A percentile compares a stretch with the other conserved stretches of the same genome.
These are phyloP conservation scores for Pelodiscus sinensis DNA, from an alignment of 2,113 vertebrate species.

Conservation along the genomic window DNA sequence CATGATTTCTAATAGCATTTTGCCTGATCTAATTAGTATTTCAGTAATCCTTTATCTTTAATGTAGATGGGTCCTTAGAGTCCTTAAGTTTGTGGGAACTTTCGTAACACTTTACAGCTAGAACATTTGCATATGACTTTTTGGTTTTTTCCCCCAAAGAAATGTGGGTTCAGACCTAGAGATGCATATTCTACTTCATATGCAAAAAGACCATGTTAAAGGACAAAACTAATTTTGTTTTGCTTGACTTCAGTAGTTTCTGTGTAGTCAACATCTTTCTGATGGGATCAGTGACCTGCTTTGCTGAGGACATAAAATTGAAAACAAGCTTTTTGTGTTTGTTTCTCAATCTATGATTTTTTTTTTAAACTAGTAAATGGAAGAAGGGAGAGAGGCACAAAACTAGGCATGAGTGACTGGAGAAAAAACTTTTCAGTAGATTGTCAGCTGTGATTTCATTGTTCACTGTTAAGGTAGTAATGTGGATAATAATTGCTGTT, in stretches of 20 bases:
- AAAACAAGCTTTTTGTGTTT: neutral
- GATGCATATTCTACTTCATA: slow-evolving; percentile 62
- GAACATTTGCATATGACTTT: slow-evolving; percentile 62
- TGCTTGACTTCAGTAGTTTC: slow-evolving; percentile 30
- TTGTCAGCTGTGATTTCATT: neutral
- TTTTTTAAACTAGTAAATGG: neutral
- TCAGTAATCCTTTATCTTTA: slow-evolving; percentile 41
- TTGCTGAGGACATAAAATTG: slow-evolving; percentile 24
- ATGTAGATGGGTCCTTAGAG: slow-evolving; percentile 55
- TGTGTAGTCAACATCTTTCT: slow-evolving; percentile 19
- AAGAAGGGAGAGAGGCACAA: neutral
- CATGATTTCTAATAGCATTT: neutral
- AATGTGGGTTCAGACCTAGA: slow-evolving; percentile 54
- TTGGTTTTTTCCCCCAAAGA: slow-evolving; percentile 7
- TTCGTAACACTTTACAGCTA: slow-evolving; percentile 54
- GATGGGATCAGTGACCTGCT: neutral
- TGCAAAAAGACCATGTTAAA: slow-evolving; percentile 29
- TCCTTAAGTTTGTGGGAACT: slow-evolving; percentile 54
- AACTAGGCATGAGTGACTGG: neutral
- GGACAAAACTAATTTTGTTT: slow-evolving; percentile 45
- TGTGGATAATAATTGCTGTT: neutral
- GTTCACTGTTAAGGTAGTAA: neutral
- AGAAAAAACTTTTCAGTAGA: neutral
- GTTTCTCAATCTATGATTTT: neutral
- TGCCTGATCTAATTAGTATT: slow-evolving; percentile 38